These are phyloP conservation scores for Hemiprocne comata DNA, from an alignment of 2,113 vertebrate genomes.

Conservation along the genomic window DNA sequence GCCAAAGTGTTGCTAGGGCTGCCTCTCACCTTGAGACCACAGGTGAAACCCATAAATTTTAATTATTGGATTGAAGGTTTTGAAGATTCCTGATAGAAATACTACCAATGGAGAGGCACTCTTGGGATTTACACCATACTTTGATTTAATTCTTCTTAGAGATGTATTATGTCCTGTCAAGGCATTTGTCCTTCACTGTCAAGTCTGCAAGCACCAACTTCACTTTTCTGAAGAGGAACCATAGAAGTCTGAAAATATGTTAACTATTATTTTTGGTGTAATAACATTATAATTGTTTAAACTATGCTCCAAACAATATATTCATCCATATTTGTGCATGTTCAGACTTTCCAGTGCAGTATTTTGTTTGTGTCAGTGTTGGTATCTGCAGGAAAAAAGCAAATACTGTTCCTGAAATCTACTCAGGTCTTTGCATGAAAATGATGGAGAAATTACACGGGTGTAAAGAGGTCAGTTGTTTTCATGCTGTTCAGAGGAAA, in stretches of 20 bases:
- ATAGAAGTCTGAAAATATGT: not conserved
- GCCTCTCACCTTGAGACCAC: slow-evolving; percentile 59
- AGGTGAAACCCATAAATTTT: slow-evolving; percentile 39
- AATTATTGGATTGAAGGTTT: slow-evolving; percentile 51
- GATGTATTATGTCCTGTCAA: slow-evolving; percentile 43
- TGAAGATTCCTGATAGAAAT: slow-evolving; percentile 60
- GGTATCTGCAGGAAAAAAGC: not conserved
- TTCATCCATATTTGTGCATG: not conserved
- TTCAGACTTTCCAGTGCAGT: not conserved
- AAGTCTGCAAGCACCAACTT: slow-evolving; percentile 26
- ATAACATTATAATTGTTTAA: not conserved
- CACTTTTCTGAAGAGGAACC: not conserved
- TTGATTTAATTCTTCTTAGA: slow-evolving; percentile 68
- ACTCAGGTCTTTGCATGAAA: fast-evolving
- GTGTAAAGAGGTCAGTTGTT: not conserved
- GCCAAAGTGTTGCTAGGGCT: not conserved
- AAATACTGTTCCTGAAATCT: not conserved
- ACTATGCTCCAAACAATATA: not conserved
- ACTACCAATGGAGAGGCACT: slow-evolving; percentile 50
- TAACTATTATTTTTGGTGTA: not conserved
- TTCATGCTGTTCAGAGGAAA: not conserved
- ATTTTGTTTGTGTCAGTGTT: not conserved
- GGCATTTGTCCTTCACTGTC: slow-evolving; percentile 73
- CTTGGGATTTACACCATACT: slow-evolving; percentile 48
- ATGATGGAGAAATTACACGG: too few relatives aligned